phyloP scores from a whole-genome alignment of 1,140 invertebrate genomes.

The Rhyacophila brunnea region DNA sequence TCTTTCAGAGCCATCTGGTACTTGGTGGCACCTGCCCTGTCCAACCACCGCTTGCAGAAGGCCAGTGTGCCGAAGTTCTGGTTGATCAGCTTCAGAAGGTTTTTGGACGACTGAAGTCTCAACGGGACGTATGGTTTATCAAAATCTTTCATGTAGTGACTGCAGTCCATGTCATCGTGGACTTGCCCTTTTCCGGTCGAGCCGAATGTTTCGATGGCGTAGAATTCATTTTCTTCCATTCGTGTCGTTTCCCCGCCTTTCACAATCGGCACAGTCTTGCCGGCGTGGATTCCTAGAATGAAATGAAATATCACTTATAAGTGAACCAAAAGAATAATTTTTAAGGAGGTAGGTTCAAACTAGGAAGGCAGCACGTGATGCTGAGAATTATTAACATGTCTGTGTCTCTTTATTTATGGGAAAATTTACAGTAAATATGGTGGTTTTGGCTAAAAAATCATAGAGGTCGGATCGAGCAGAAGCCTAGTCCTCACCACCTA shows the following conservation, averaged over 20 bases:
- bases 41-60: slow-evolving; percentile 98
- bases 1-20: slow-evolving; percentile 99
- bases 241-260: slow-evolving; percentile 95
- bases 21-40: slow-evolving; percentile 93
- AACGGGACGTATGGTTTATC: slow-evolving; percentile 91
- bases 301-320: no score
- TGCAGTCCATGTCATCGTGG: slow-evolving; percentile 98
- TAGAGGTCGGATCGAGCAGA: no score
- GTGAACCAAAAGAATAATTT: no score
- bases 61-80: slow-evolving; percentile 98
- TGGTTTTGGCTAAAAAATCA: no score
- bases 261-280: slow-evolving; percentile 99
- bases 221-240: slow-evolving; percentile 99
- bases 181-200: slow-evolving; percentile 96
- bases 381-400: no score
- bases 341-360: no score
- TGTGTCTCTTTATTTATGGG: no score
- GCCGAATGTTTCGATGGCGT: slow-evolving; percentile 99
- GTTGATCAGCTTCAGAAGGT: slow-evolving; percentile 92
- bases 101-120: slow-evolving; percentile 88
- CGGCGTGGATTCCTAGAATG: slow-evolving; percentile 86
- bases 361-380: no score
- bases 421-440: no score
- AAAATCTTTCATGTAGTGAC: slow-evolving; percentile 99
- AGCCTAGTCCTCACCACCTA: no score